Evolutionary conservation across 2,797 vertebrate species (phyloP).

Genomic region (Heterohyrax brucei): DNA sequence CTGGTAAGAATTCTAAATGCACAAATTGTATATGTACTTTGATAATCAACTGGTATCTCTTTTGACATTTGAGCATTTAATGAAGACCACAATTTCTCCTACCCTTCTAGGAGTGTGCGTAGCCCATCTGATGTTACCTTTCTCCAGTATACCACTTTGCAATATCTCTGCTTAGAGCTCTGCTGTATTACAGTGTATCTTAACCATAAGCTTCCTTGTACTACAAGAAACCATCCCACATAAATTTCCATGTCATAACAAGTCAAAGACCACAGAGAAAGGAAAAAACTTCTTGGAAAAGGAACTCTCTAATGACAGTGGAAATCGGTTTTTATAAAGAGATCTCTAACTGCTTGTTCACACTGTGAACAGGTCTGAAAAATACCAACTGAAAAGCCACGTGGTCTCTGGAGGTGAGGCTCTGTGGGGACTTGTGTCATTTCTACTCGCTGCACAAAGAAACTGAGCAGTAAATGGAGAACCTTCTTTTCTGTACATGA

Average conservation of each 20-base stretch:
- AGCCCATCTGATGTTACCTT: not conserved
- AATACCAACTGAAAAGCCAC: constrained; percentile 5
- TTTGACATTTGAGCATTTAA: not conserved
- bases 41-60: not conserved
- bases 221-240: not conserved
- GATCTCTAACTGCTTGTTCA: not conserved
- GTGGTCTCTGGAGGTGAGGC: not conserved
- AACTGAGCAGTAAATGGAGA: not conserved
- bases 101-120: not conserved
- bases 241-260: not conserved
- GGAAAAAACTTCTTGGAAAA: constrained; percentile 11
- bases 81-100: not conserved
- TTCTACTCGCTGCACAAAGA: not conserved
- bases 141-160: not conserved
- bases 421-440: not conserved
- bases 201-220: not conserved
- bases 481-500: not conserved
- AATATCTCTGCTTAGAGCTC: not conserved
- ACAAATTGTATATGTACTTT: not conserved
- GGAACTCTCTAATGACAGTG: not conserved
- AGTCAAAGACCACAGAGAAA: not conserved
- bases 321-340: not conserved
- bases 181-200: not conserved
- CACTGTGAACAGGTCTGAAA: not conserved
- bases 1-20: constrained; percentile 33